Conservation (phyloP, 2,797 vertebrate genomes). For the Oophaga sylvatica region DNA sequence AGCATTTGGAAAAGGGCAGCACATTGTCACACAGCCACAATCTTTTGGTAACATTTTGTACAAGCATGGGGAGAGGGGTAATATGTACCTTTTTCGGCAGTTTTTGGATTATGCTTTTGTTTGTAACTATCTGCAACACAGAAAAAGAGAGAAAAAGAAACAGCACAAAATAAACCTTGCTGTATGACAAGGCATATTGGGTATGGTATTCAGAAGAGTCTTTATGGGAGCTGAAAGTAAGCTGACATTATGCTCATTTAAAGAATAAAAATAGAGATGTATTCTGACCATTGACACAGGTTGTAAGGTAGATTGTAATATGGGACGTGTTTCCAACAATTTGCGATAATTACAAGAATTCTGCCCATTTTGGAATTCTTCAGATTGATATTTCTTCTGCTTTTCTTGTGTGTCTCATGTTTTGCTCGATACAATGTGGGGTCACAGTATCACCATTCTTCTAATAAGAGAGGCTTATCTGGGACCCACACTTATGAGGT, state of each 20-base stretch:
- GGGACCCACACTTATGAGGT: not conserved
- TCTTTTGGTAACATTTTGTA: conserved; percentile 45
- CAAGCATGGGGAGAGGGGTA: conserved; percentile 66
- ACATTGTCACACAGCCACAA: not conserved
- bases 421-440: no score
- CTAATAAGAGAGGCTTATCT: no score
- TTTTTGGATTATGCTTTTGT: conserved; percentile 88
- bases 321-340: no score
- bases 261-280: not conserved
- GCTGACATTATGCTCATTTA: not conserved
- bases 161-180: conserved; percentile 69
- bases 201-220: conserved; percentile 30
- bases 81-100: conserved; percentile 79
- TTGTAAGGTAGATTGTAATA: no score
- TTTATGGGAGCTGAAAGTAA: not conserved
- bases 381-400: no score
- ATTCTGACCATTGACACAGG: not conserved
- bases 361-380: no score
- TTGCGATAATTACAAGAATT: no score
- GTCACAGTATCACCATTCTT: no score
- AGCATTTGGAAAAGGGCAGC: not conserved
- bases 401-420: no score
- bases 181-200: conserved; percentile 53
- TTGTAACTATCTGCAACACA: conserved; percentile 90
- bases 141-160: conserved; percentile 75